Evolutionary conservation across 2,113 vertebrate species (phyloP).

Genomic region (Cynopterus brachyotis): DNA sequence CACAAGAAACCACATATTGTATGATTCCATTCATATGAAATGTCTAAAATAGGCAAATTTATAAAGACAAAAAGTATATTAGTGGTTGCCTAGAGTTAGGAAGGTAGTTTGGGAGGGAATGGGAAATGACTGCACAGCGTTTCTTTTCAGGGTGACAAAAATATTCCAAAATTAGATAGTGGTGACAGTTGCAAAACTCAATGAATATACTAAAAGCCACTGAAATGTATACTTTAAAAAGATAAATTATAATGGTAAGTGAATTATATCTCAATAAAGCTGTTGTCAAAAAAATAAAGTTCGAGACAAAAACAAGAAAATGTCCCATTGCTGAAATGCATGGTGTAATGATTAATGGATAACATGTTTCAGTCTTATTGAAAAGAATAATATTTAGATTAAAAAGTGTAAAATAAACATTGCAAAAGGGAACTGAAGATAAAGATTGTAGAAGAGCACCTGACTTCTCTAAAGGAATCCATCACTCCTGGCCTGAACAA

Average conservation of each 20-base stretch:
- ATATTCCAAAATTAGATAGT: neutral
- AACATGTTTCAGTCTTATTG: constrained; percentile 4
- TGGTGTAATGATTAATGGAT: neutral
- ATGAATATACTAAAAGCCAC: neutral
- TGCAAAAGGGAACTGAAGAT: constrained; percentile 40
- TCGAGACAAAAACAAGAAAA: neutral
- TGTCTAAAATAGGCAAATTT: neutral
- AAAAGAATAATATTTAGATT: constrained; percentile 28
- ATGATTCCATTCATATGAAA: neutral
- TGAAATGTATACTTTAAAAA: neutral
- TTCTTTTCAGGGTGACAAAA: constrained; percentile 40
- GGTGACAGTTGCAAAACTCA: neutral
- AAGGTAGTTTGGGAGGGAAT: neutral
- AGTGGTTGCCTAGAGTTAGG: neutral
- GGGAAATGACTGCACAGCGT: neutral
- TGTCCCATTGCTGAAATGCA: neutral
- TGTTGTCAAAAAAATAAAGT: neutral
- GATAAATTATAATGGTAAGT: neutral
- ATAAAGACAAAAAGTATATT: neutral
- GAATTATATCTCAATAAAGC: neutral
- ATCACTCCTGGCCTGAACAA: constrained; percentile 4
- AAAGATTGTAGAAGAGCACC: constrained; percentile 17
- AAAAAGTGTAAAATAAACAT: constrained; percentile 59
- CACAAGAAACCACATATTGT: neutral
- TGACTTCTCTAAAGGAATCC: constrained; percentile 41